These are phyloP conservation scores for Papilio elwesi DNA, from an alignment of 2,888 invertebrate genomes.

Conservation along the genomic window DNA sequence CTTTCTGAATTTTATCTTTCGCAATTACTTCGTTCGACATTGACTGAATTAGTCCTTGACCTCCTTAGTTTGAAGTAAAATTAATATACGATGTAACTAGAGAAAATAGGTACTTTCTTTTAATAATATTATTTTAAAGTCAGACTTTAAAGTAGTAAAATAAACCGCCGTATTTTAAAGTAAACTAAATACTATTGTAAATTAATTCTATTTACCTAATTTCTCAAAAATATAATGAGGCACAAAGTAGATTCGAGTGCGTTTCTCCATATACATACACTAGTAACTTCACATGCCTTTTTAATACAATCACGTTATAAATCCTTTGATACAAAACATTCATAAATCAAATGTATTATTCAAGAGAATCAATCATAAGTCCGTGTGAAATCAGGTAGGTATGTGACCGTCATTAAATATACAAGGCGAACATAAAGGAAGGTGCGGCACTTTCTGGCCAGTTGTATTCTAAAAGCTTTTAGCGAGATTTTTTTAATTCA, in stretches of 20 bases:
- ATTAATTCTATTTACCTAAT: no score
- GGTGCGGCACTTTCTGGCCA: conserved; percentile 14
- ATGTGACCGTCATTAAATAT: conserved; percentile 34
- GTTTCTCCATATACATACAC: no score
- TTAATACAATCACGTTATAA: no score
- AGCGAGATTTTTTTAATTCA: conserved; percentile 27
- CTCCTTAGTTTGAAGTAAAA: conserved; percentile 15
- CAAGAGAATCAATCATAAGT: conserved; percentile 25
- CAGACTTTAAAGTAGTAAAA: background rate
- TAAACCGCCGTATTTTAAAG: background rate
- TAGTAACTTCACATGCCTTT: background rate
- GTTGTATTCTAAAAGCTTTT: conserved; percentile 15
- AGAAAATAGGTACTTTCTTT: background rate
- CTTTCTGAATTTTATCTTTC: background rate
- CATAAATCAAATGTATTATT: conserved; percentile 18
- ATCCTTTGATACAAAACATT: conserved; percentile 6
- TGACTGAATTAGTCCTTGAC: conserved; percentile 11
- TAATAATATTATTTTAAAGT: background rate
- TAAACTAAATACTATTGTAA: no score
- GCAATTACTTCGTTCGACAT: background rate
- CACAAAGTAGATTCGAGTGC: no score
- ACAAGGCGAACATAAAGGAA: conserved; percentile 20
- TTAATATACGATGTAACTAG: conserved; percentile 18
- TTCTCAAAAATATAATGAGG: no score
- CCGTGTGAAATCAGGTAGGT: conserved; percentile 31